phyloP scores from a whole-genome alignment of 2,113 vertebrate genomes.

The Gallinago undulata region DNA sequence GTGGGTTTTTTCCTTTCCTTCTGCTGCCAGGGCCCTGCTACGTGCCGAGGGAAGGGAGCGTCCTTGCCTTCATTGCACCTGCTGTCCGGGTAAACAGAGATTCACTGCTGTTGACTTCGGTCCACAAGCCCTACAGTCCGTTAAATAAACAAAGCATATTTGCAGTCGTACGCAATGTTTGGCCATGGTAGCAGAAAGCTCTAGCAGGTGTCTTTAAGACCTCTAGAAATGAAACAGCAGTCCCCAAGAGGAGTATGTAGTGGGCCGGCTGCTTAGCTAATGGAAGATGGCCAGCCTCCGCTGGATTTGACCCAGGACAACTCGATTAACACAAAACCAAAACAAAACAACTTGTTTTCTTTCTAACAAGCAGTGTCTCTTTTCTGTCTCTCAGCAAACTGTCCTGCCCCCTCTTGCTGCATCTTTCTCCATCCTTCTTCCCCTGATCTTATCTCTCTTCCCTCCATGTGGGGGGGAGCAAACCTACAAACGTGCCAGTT shows the following conservation, averaged over 20 bases:
- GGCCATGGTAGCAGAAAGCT: not conserved
- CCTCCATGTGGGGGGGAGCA: not conserved
- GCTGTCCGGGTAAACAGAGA: not conserved
- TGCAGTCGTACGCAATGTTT: not conserved
- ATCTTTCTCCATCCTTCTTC: not conserved
- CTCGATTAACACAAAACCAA: not conserved
- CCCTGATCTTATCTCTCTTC: not conserved
- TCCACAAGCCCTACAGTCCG: not conserved
- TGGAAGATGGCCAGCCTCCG: not conserved
- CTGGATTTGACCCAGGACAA: conserved; percentile 1
- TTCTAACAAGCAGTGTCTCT: not conserved
- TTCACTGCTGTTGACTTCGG: not conserved
- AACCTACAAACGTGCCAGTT: not conserved
- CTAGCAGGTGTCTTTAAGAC: conserved; percentile 50
- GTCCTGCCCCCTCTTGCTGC: not conserved
- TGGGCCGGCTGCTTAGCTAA: not conserved
- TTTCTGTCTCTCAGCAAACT: not conserved
- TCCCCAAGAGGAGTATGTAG: not conserved
- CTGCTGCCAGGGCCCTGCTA: not conserved
- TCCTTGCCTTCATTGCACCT: not conserved
- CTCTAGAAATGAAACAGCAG: not conserved
- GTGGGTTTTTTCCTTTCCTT: not conserved
- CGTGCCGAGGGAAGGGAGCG: not conserved
- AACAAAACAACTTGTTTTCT: not conserved
- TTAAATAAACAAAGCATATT: conserved; percentile 47